phyloP scores from a whole-genome alignment of 2,797 vertebrate genomes.

The Syngnathus rostellatus region DNA sequence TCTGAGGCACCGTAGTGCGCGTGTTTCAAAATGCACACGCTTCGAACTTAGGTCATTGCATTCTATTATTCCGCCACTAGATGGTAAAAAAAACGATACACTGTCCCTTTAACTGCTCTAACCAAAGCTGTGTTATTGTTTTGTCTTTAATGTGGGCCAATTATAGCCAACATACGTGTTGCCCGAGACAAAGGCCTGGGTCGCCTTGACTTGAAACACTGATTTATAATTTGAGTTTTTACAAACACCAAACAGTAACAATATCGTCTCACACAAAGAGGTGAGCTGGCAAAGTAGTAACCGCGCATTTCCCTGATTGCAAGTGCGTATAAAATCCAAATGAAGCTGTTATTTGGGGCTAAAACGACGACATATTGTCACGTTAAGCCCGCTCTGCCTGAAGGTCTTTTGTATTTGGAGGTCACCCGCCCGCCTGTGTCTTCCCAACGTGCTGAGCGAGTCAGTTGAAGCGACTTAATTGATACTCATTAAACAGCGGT shows the following conservation, averaged over 20 bases:
- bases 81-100: not conserved
- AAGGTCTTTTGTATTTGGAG: conserved; percentile 17
- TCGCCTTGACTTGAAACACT: not conserved
- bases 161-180: too few relatives aligned
- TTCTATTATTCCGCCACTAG: not conserved
- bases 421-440: conserved; percentile 47
- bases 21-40: too few relatives aligned
- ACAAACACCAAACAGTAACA: not conserved
- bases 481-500: conserved; percentile 74
- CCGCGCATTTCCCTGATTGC: not conserved
- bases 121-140: not conserved
- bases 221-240: not conserved
- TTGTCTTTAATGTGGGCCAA: not conserved
- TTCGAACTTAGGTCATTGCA: too few relatives aligned
- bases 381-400: not conserved
- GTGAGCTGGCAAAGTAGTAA: too few relatives aligned
- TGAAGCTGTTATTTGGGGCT: not conserved
- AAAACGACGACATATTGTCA: conserved; percentile 4
- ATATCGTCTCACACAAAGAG: not conserved
- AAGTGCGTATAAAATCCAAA: not conserved
- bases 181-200: not conserved
- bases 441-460: conserved; percentile 45
- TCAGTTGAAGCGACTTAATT: conserved; percentile 77
- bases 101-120: not conserved
- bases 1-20: too few relatives aligned